These are phyloP conservation scores for Pachyuromys duprasi DNA, from an alignment of 2,797 vertebrate genomes.

Conservation along the genomic window DNA sequence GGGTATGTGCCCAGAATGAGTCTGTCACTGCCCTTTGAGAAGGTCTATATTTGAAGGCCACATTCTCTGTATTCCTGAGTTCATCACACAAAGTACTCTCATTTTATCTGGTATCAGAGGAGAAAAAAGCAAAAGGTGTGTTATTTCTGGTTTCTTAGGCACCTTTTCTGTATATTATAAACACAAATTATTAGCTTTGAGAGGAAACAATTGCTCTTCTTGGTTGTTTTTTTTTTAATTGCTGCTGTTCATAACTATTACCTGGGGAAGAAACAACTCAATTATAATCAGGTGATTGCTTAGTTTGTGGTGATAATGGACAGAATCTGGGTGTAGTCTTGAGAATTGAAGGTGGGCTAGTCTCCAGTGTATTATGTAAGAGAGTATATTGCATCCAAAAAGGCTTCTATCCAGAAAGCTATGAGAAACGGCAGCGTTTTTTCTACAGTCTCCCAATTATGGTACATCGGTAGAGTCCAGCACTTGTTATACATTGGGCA, in stretches of 20 bases:
- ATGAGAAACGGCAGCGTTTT: neutral
- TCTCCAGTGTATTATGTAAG: neutral
- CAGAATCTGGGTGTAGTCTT: neutral
- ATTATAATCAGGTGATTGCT: slow-evolving; percentile 2
- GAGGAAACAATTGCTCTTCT: slow-evolving; percentile 30
- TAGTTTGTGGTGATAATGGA: slow-evolving; percentile 21
- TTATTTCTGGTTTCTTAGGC: slow-evolving; percentile 5
- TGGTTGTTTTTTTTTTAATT: too few relatives aligned
- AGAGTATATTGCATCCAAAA: neutral
- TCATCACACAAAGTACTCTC: slow-evolving; percentile 24
- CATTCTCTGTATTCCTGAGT: slow-evolving; percentile 53
- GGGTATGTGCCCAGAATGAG: slow-evolving; percentile 58
- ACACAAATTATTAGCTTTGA: slow-evolving; percentile 10
- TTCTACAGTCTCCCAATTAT: slow-evolving; percentile 28
- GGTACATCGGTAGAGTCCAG: neutral
- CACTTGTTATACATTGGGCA: neutral
- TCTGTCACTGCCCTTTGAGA: slow-evolving; percentile 69
- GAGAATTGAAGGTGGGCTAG: neutral
- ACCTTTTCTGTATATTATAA: slow-evolving; percentile 26
- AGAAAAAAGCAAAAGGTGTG: neutral
- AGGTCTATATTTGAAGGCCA: slow-evolving; percentile 72
- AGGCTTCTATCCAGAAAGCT: slow-evolving; percentile 45
- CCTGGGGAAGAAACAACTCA: neutral
- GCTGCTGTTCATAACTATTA: neutral
- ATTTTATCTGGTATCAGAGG: slow-evolving; percentile 38